These are phyloP conservation scores for Drosophila mercatorum DNA, from an alignment of 2,888 invertebrate species.

Conservation along the genomic window DNA sequence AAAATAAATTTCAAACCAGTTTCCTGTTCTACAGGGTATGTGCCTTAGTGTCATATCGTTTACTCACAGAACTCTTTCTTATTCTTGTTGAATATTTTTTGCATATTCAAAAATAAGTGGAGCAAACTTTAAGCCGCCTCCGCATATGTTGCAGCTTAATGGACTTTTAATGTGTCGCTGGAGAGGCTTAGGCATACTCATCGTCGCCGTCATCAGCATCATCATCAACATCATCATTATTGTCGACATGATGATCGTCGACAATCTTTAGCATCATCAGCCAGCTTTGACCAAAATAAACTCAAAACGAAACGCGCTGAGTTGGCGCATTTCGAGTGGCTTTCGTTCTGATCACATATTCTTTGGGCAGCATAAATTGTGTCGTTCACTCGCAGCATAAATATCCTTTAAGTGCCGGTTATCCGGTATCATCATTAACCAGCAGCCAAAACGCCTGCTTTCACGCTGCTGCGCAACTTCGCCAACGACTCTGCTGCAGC, in stretches of 20 bases:
- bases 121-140: conserved; percentile 61
- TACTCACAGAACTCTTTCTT: neutral
- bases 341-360: conserved; percentile 16
- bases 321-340: conserved; percentile 42
- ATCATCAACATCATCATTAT: neutral
- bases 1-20: neutral
- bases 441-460: conserved; percentile 71
- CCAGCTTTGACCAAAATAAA: conserved; percentile 51
- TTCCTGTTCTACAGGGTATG: neutral
- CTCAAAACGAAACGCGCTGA: conserved; percentile 28
- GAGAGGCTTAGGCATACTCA: conserved; percentile 55
- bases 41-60: neutral
- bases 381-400: conserved; percentile 56
- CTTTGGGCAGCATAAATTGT: conserved; percentile 36
- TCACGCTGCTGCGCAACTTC: conserved; percentile 58
- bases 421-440: conserved; percentile 75
- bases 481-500: neutral
- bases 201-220: conserved; percentile 11
- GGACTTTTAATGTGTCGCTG: conserved; percentile 64
- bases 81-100: conserved; percentile 12
- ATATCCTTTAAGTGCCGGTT: conserved; percentile 75
- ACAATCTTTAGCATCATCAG: conserved; percentile 11
- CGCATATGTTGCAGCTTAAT: conserved; percentile 57
- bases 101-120: conserved; percentile 64
- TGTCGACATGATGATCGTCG: conserved; percentile 4